phyloP scores from a whole-genome alignment of 2,113 vertebrate species.

The Cygnus atratus region DNA sequence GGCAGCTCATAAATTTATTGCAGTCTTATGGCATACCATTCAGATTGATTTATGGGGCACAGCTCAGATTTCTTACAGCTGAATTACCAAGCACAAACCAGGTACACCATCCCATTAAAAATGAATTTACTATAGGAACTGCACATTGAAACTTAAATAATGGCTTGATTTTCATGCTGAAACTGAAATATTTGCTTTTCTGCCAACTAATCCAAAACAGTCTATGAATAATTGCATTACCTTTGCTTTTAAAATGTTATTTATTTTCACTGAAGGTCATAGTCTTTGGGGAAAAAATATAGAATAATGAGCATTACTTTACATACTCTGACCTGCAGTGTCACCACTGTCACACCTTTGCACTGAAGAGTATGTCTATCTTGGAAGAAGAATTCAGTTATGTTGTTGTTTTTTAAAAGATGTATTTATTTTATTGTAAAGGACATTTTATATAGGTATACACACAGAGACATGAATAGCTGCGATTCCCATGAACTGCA shows the following conservation, averaged over 20 bases:
- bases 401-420: neutral
- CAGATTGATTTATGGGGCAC: slow-evolving; percentile 54
- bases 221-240: slow-evolving; percentile 69
- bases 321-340: slow-evolving; percentile 46
- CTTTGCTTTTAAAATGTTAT: slow-evolving; percentile 63
- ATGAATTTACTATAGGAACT: slow-evolving; percentile 67
- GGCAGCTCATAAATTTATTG: slow-evolving; percentile 38
- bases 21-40: slow-evolving; percentile 40
- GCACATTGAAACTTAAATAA: slow-evolving; percentile 68
- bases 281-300: slow-evolving; percentile 62
- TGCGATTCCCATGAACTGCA: neutral
- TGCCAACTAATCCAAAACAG: slow-evolving; percentile 45
- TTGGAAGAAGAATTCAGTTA: neutral
- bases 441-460: neutral
- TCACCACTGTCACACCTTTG: slow-evolving; percentile 52
- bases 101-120: slow-evolving; percentile 59
- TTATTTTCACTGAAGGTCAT: slow-evolving; percentile 62
- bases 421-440: neutral
- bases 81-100: slow-evolving; percentile 48
- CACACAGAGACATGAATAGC: neutral
- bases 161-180: slow-evolving; percentile 67
- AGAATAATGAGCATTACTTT: slow-evolving; percentile 72
- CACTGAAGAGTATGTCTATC: neutral
- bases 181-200: slow-evolving; percentile 74
- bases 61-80: slow-evolving; percentile 49